Evolutionary conservation across 2,113 vertebrate species (phyloP).

Genomic region (Mus spicilegus): DNA sequence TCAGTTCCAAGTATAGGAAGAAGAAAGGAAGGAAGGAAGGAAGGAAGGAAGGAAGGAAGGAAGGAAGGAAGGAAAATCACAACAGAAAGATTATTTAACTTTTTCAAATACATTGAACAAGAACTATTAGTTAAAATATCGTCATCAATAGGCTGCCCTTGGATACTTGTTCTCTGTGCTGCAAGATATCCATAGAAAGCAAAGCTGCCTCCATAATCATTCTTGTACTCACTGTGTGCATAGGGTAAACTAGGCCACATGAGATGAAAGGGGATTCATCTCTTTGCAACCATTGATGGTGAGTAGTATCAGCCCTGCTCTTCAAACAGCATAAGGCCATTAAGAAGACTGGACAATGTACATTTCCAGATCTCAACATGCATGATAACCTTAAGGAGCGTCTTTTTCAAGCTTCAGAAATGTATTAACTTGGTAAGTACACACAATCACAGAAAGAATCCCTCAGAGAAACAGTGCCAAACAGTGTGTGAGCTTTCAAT

Average conservation of each 20-base stretch:
- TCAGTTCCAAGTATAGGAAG: neutral
- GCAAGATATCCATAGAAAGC: neutral
- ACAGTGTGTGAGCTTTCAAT: fast-evolving
- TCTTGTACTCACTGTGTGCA: neutral
- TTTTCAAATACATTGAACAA: neutral
- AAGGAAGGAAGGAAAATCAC: too few relatives aligned
- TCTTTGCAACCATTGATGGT: neutral
- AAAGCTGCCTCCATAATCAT: too few relatives aligned
- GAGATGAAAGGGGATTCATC: fast-evolving
- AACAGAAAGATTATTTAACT: neutral
- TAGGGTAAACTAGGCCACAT: neutral
- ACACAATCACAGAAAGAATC: fast-evolving
- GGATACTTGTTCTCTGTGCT: neutral
- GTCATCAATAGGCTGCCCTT: neutral
- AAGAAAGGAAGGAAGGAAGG: neutral
- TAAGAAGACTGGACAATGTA: neutral
- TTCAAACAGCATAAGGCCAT: neutral
- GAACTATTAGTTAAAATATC: neutral
- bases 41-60: neutral
- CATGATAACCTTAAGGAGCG: neutral
- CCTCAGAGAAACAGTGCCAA: neutral
- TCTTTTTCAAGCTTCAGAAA: neutral
- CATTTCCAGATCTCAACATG: neutral
- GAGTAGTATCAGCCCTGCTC: neutral
- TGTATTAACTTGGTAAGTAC: fast-evolving